These are phyloP conservation scores for Salticus scenicus DNA, from an alignment of 2,888 invertebrate genomes.

Conservation along the genomic window DNA sequence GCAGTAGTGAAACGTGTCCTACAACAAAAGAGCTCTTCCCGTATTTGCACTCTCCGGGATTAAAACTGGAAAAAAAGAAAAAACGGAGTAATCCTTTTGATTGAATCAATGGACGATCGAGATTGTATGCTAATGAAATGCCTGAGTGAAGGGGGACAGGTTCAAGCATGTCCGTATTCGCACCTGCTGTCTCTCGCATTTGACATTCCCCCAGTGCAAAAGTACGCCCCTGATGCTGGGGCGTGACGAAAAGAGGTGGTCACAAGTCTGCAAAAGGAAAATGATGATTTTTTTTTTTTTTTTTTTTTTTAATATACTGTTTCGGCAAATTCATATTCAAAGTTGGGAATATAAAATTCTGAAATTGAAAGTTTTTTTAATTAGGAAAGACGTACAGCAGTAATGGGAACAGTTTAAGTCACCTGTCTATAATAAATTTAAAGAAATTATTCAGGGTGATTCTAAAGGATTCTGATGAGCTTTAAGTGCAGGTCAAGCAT, in stretches of 20 bases:
- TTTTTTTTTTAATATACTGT: too few relatives aligned
- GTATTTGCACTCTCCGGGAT: constrained; percentile 42
- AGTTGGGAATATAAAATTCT: too few relatives aligned
- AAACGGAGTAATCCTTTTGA: constrained; percentile 48
- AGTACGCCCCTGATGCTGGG: background rate
- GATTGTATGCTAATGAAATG: constrained; percentile 68
- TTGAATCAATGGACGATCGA: constrained; percentile 65
- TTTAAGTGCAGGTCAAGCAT: too few relatives aligned
- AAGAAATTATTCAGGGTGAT: too few relatives aligned
- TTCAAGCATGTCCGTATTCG: constrained; percentile 52
- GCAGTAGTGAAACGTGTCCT: background rate
- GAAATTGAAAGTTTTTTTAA: too few relatives aligned
- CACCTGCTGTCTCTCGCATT: constrained; percentile 50
- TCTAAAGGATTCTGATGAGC: too few relatives aligned
- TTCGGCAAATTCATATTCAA: too few relatives aligned
- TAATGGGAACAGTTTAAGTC: too few relatives aligned
- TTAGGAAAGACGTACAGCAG: too few relatives aligned
- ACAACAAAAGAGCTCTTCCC: background rate
- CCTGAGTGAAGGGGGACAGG: constrained; percentile 45
- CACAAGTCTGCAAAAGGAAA: too few relatives aligned
- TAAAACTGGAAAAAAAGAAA: constrained; percentile 27
- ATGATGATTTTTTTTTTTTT: too few relatives aligned
- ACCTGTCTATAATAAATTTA: too few relatives aligned
- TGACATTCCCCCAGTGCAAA: background rate
- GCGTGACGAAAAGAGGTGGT: background rate